Conservation (phyloP, 2,797 vertebrate species). For the Urosaurus nigricauda region DNA sequence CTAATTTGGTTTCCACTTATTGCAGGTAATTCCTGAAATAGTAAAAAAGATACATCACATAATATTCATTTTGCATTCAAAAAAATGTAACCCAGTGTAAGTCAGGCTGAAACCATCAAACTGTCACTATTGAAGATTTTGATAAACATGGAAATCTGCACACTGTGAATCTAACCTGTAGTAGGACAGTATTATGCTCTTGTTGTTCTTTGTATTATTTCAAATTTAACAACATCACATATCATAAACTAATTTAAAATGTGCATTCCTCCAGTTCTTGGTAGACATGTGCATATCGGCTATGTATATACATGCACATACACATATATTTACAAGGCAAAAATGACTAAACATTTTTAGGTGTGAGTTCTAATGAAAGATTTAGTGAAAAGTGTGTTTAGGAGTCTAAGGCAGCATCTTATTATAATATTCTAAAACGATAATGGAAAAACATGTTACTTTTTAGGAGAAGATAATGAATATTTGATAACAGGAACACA, state of each 20-base stretch:
- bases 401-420: background rate
- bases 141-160: background rate
- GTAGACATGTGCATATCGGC: background rate
- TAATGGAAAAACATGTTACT: background rate
- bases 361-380: background rate
- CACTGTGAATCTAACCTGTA: background rate
- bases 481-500: slow-evolving; percentile 97
- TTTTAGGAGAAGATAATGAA: slow-evolving; percentile 88
- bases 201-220: slow-evolving; percentile 9
- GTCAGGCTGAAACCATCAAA: background rate
- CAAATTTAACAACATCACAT: background rate
- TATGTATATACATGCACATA: no score
- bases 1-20: background rate
- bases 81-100: no score
- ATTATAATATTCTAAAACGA: background rate
- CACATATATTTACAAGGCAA: background rate
- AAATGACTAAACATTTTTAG: background rate
- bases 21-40: background rate
- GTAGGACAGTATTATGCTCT: background rate
- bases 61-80: background rate
- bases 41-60: background rate
- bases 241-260: background rate
- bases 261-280: background rate
- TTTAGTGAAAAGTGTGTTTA: background rate
- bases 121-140: background rate